Base-by-base conservation (phyloP, 2,797 vertebrate genomes). In the Psittacula echo region DNA sequence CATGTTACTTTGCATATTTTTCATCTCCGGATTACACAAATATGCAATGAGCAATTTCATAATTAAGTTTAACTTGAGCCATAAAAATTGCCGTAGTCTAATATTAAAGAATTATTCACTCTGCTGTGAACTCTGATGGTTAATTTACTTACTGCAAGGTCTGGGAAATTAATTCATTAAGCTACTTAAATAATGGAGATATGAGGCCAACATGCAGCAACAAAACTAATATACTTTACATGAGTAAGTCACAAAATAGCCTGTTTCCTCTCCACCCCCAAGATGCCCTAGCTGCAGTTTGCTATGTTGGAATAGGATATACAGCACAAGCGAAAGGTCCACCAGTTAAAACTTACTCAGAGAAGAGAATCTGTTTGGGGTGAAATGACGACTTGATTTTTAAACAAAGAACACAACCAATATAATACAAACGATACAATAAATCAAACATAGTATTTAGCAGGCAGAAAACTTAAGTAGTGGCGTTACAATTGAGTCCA, bases 141-240 rank as follows among this genome's bases (percentile, higher is more conserved):
- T 94, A 82, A 93, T 95, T 93, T 88, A 91, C 64, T 95, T 87
- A 94, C 74, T 77, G 56, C 67, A 89, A 94, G 77, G 74, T 85
- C 86, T 95, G 64, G 77, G 71, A 94, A 76, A 95, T 89, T 89
- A 96, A 94, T 95, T 93, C n/a, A 90, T 94, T 94, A 94, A 65
- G 60, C 54, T 87, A 48, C 71, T 89, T 89, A 94, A 94, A 90
- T 82, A 90, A 85, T 44, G 82, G 85, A 53, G 37, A 70, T 67
- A 75, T n/a, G 27, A 88, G 29, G 67, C 41, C 70, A 94, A 74
- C 3, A 6, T 39, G 86, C 37, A 64, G 64, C 71, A 81, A 66
- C 13, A 24, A 81, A 74, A 1, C 27, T 47, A 84, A 67, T 45
- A 56, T 41, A 81, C 62, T 93, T 93, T 37, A 80, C 45, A 81